Conservation (phyloP, 2,888 invertebrate genomes). For the Bembecia ichneumoniformis region DNA sequence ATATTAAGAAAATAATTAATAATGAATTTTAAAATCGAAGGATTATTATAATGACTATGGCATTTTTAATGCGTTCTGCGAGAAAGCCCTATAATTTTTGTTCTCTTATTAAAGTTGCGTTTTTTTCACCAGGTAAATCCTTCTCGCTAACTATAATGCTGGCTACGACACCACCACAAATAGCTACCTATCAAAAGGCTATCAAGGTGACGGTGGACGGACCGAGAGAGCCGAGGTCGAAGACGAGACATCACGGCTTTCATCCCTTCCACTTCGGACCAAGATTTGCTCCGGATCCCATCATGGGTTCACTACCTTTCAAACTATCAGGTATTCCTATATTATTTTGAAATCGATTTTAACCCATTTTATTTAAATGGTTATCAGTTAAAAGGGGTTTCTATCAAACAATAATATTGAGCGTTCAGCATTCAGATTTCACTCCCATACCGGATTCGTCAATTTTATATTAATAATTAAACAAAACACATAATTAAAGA, state of each 20-base stretch:
- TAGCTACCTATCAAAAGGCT: conserved; percentile 96
- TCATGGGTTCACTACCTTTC: conserved; percentile 84
- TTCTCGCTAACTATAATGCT: conserved; percentile 97
- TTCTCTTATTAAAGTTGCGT: neutral
- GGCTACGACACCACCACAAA: conserved; percentile 93
- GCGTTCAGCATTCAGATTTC: neutral
- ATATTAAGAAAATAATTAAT: no score
- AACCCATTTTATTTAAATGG: no score
- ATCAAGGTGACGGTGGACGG: conserved; percentile 99
- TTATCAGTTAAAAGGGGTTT: neutral
- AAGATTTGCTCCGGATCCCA: conserved; percentile 85
- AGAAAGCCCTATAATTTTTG: neutral
- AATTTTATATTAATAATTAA: no score
- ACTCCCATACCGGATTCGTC: no score
- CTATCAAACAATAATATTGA: neutral
- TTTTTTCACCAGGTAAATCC: conserved; percentile 85
- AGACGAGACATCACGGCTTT: conserved; percentile 90
- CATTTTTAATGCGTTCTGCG: neutral
- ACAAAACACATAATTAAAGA: no score
- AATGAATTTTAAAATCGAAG: no score
- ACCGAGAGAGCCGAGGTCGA: conserved; percentile 95
- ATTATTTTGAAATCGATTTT: no score
- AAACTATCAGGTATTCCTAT: conserved; percentile 80
- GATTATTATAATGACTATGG: no score
- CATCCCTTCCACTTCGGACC: conserved; percentile 93